Base-by-base conservation (phyloP, 2,113 vertebrate species). In the Nematolebias whitei region DNA sequence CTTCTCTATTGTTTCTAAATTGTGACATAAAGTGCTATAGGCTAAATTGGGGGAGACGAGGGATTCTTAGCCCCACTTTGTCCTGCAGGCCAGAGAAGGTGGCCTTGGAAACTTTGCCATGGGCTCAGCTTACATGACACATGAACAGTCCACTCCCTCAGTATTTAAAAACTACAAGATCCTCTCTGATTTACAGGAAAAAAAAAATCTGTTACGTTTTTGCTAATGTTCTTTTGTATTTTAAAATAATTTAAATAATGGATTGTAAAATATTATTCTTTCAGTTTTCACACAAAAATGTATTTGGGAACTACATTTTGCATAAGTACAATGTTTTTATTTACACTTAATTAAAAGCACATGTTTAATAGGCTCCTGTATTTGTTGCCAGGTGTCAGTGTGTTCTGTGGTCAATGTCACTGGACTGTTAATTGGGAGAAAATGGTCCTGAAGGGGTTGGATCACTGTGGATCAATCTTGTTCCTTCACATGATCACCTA, bases 1-100 rank as follows among this genome's bases (percentile, higher is more conserved):
- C 74, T 76, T 71, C 61, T 63, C 80, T 85, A 85, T 88, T 87
- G 82, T 86, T 89, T 87, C 83, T 56, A 50, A 45, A 71, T 65
- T 70, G 76, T 89, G 90, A 90, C 85, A 87, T 49, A 80, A 84
- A 90, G 63, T 83, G 90, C 91, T 89, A 79, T 47, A 51, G 87
- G 90, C 87, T 80, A 88, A 88, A 88, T 68, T 54, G 53, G 51
- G 51, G 85, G 82, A 86, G 80, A 87, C 88, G 77, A 84, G 84
- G 82, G 90, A 82, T 86, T 85, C 78, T 89, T 85, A 80, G 79
- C 72, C 83, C 51, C 65, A 84, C 90, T 91, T 82, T 82, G 78
- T 90, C 88, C 84, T 78, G 84, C 76, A 77, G 89, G 80, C 80
- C 59, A 56, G 14, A 63, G 22, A 45, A n/a, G 51, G 63, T 69